Conservation (phyloP, 2,113 vertebrate species). For the Lota lota region DNA sequence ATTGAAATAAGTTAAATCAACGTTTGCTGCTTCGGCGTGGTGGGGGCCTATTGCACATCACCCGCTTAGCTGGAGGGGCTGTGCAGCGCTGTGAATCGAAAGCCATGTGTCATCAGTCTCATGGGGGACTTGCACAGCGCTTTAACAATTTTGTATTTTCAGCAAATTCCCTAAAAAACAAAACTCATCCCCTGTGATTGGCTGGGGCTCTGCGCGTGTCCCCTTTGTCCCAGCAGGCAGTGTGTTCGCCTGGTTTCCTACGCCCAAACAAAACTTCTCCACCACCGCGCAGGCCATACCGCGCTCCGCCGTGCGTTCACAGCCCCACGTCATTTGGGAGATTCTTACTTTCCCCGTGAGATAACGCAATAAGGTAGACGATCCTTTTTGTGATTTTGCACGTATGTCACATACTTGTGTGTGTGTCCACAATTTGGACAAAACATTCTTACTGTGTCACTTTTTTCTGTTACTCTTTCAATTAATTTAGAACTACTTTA, state of each 20-base stretch:
- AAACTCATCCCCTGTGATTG: conserved; percentile 68
- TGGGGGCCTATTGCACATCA: conserved; percentile 5
- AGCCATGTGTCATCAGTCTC: conserved; percentile 71
- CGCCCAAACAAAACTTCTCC: conserved; percentile 68
- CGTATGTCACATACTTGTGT: background rate
- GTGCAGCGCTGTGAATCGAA: conserved; percentile 64
- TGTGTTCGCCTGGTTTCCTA: conserved; percentile 60
- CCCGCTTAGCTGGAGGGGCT: conserved; percentile 31
- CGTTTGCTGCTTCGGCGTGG: conserved; percentile 18
- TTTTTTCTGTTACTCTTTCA: too few species aligned
- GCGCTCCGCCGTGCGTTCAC: conserved; percentile 54
- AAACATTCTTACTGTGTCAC: too few species aligned
- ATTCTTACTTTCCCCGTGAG: conserved; percentile 46
- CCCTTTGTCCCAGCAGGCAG: conserved; percentile 59
- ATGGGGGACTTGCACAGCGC: conserved; percentile 45
- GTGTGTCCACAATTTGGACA: background rate
- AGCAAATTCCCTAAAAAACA: conserved; percentile 78
- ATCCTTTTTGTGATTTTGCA: background rate
- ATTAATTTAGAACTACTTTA: too few species aligned
- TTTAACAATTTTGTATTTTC: conserved; percentile 76
- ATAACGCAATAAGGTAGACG: conserved; percentile 54
- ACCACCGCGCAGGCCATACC: conserved; percentile 56
- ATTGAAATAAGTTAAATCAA: conserved; percentile 5
- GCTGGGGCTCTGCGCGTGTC: conserved; percentile 45
- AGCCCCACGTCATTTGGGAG: conserved; percentile 44